Percentiles rank a stretch among this genome's conserved stretches.
phyloP scores from a whole-genome alignment of 2,888 invertebrate genomes.

The Tenodera sinensis region DNA sequence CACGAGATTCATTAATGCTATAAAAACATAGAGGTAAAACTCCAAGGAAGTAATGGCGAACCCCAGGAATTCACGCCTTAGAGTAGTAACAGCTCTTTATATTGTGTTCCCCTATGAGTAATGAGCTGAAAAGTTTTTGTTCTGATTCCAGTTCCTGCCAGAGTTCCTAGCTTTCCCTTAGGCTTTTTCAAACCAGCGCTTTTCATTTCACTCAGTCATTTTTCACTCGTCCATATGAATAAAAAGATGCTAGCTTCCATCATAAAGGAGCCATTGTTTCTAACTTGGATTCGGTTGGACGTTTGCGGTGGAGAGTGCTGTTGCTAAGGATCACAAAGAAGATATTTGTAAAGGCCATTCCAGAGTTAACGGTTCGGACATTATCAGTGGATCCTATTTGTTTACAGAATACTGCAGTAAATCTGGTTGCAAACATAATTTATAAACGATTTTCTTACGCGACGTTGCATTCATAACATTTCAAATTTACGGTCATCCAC shows the following conservation, averaged over 20 bases:
- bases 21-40: background rate
- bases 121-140: background rate
- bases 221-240: background rate
- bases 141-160: background rate
- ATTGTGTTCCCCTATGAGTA: background rate
- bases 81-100: background rate
- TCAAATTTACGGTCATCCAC: no score
- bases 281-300: no score
- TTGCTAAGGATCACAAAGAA: no score
- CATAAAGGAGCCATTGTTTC: background rate
- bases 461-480: no score
- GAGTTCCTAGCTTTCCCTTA: background rate
- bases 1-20: background rate
- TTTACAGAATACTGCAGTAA: no score
- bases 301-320: no score
- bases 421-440: no score
- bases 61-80: background rate
- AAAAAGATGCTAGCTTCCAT: background rate
- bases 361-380: no score
- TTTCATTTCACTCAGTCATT: background rate
- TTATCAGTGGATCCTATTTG: no score
- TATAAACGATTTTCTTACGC: no score
- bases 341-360: no score
- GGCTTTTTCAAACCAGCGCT: background rate
- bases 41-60: background rate